phyloP scores from a whole-genome alignment of 2,888 invertebrate species.

The Dicyrtomina minuta region DNA sequence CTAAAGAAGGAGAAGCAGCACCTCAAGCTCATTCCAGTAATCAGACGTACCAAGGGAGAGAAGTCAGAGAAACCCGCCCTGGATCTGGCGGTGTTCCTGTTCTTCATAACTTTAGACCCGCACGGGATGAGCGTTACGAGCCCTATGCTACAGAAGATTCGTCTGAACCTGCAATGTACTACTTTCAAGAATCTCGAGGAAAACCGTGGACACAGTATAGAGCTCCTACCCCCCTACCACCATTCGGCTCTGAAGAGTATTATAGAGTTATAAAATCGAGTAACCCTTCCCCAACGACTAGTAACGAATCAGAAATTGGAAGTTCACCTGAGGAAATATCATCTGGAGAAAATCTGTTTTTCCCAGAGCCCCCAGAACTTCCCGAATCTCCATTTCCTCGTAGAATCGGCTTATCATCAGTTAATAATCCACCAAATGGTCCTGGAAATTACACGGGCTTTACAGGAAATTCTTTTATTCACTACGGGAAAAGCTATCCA shows the following conservation, averaged over 20 bases:
- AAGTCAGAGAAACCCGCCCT: background rate
- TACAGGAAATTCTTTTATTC: constrained; percentile 4
- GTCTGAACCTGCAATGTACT: constrained; percentile 51
- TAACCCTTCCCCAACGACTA: constrained; percentile 51
- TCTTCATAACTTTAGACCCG: background rate
- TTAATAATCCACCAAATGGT: constrained; percentile 34
- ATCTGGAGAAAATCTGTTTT: constrained; percentile 45
- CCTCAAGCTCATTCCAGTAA: background rate
- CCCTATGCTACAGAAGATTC: constrained; percentile 42
- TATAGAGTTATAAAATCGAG: constrained; percentile 49
- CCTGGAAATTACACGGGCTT: too few species aligned
- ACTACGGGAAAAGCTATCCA: background rate
- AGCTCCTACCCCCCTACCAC: constrained; percentile 52
- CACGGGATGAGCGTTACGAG: constrained; percentile 11
- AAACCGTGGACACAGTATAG: constrained; percentile 49
- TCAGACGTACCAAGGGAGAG: background rate
- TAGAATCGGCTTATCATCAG: constrained; percentile 16
- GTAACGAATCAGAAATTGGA: constrained; percentile 50
- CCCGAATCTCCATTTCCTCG: constrained; percentile 45
- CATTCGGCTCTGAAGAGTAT: constrained; percentile 50
- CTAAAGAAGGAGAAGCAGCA: constrained; percentile 1
- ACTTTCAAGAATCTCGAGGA: constrained; percentile 35
- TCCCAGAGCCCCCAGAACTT: constrained; percentile 47
- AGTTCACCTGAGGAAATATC: constrained; percentile 47
- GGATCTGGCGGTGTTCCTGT: background rate